Percentiles rank a stretch among this genome's conserved stretches.
phyloP scores from a whole-genome alignment of 1,140 invertebrate genomes.

The Drosophila carrolli region DNA sequence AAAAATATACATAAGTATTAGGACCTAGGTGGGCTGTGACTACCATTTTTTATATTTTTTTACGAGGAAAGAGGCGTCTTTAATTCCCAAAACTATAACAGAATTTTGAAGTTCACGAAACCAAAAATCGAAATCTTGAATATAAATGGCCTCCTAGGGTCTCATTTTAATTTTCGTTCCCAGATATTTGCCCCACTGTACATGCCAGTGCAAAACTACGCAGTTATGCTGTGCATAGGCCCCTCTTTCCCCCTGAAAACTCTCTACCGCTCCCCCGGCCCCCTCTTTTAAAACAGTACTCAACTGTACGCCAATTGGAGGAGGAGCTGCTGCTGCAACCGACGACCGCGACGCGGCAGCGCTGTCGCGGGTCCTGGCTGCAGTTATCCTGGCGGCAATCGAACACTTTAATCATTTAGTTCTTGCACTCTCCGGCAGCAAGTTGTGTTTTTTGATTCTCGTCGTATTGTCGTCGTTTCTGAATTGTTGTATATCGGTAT shows the following conservation, averaged over 20 bases:
- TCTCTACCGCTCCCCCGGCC: not conserved
- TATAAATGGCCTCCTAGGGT: no score
- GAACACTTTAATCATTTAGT: slow-evolving; percentile 84
- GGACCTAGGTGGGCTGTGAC: no score
- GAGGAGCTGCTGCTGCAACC: slow-evolving; percentile 34
- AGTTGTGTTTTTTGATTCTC: slow-evolving; percentile 84
- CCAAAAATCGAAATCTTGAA: not conserved
- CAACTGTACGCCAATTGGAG: slow-evolving; percentile 49
- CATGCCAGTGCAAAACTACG: slow-evolving; percentile 58
- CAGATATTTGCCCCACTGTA: slow-evolving; percentile 26
- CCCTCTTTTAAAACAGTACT: slow-evolving; percentile 26
- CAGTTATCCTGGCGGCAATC: slow-evolving; percentile 79
- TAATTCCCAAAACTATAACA: no score
- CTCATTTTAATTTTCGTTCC: not conserved
- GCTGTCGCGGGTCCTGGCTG: slow-evolving; percentile 66
- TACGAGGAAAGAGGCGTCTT: no score
- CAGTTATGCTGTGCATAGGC: slow-evolving; percentile 60
- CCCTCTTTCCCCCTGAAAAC: slow-evolving; percentile 5
- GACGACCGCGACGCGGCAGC: slow-evolving; percentile 33
- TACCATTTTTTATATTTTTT: no score
- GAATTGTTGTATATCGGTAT: slow-evolving; percentile 81
- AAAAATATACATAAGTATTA: no score
- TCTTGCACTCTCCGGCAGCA: slow-evolving; percentile 84
- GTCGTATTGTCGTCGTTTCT: slow-evolving; percentile 80
- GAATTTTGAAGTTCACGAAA: no score